These are phyloP conservation scores for Anisognathus igniventris DNA, from an alignment of 2,797 vertebrate species.

Conservation along the genomic window DNA sequence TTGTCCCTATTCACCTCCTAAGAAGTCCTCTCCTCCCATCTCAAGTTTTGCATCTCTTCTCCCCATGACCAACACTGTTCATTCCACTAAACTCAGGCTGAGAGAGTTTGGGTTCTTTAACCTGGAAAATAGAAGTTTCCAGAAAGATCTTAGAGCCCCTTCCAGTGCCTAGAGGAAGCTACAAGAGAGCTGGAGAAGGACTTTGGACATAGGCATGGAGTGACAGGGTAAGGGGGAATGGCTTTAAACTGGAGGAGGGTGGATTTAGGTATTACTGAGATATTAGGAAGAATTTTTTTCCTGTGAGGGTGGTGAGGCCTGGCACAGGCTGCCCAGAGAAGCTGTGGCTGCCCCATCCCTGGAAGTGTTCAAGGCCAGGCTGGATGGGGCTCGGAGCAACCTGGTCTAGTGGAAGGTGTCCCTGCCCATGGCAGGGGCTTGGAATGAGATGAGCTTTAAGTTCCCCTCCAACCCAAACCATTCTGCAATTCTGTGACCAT, in stretches of 20 bases:
- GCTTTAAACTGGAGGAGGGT: not conserved
- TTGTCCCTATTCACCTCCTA: not conserved
- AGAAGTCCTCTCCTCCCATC: not conserved
- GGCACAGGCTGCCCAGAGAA: not conserved
- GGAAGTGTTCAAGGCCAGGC: not conserved
- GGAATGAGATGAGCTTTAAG: accelerated
- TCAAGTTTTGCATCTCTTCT: not conserved
- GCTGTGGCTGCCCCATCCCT: not conserved
- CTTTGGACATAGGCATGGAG: not conserved
- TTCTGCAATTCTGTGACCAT: not conserved
- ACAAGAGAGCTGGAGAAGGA: not conserved
- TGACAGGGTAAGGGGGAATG: not conserved
- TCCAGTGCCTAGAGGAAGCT: not conserved
- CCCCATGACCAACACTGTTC: not conserved
- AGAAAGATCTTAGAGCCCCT: not conserved
- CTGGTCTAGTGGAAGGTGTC: accelerated
- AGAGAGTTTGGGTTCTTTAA: not conserved
- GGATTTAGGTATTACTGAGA: not conserved
- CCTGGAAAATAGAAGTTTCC: not conserved
- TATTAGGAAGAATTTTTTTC: not conserved
- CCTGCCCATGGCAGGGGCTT: not conserved
- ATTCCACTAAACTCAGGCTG: not conserved
- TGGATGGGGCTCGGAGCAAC: accelerated
- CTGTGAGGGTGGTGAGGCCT: not conserved
- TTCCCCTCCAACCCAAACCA: not conserved